Percentiles rank a stretch among this genome's conserved stretches.
These are phyloP conservation scores for Colossoma macropomum DNA, from an alignment of 2,113 vertebrate species.

Conservation along the genomic window DNA sequence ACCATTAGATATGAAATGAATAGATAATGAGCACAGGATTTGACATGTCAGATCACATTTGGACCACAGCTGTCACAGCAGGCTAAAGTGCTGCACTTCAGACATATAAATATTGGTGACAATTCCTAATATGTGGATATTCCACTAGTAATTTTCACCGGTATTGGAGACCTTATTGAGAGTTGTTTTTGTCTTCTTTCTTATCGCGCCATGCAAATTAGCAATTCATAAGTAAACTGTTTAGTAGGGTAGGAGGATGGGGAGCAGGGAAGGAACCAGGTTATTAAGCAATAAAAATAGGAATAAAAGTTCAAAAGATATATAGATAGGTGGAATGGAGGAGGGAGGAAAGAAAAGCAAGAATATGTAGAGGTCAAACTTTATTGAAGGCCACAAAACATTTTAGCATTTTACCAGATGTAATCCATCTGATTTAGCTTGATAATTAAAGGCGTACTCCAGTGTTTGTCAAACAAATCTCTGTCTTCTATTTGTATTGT, in stretches of 20 bases:
- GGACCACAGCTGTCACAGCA: conserved; percentile 38
- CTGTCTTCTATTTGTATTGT: no score
- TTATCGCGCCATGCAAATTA: not conserved
- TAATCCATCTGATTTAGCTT: not conserved
- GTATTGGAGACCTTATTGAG: not conserved
- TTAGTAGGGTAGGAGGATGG: not conserved
- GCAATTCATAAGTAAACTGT: no score
- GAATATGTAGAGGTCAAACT: not conserved
- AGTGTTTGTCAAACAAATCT: no score
- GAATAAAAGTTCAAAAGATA: not conserved
- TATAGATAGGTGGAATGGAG: not conserved
- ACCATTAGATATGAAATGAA: conserved; percentile 48
- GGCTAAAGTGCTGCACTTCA: conserved; percentile 30
- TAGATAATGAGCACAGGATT: conserved; percentile 48
- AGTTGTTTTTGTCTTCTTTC: not conserved
- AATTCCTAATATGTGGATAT: conserved; percentile 4
- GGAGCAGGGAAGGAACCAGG: no score
- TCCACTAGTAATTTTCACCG: not conserved
- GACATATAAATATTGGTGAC: conserved; percentile 3
- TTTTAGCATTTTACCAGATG: not conserved
- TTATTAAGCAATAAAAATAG: not conserved
- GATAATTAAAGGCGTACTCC: no score
- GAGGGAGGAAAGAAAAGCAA: not conserved
- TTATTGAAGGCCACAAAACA: not conserved
- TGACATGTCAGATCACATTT: conserved; percentile 46